phyloP scores from a whole-genome alignment of 2,797 vertebrate genomes.

The Pelobates cultripes region DNA sequence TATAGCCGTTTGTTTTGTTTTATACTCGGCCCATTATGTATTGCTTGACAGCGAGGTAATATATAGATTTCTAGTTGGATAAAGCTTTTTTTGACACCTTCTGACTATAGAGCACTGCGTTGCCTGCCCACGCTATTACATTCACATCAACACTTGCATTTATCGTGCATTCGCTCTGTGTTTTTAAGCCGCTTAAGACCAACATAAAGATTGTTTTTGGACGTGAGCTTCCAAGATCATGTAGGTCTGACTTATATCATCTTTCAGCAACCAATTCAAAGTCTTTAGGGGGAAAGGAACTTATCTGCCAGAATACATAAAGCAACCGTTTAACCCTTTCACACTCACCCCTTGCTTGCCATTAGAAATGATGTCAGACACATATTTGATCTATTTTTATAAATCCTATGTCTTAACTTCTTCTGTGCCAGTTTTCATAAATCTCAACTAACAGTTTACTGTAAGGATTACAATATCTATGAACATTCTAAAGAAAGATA shows the following conservation, averaged over 20 bases:
- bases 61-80: not conserved
- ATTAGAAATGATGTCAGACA: too few relatives aligned
- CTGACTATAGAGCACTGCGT: not conserved
- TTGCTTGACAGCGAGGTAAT: not conserved
- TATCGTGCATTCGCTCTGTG: not conserved
- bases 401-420: too few relatives aligned
- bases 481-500: too few relatives aligned
- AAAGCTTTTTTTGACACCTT: not conserved
- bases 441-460: too few relatives aligned
- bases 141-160: slow-evolving; percentile 15
- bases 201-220: slow-evolving; percentile 28
- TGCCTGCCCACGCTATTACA: not conserved
- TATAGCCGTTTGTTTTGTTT: not conserved
- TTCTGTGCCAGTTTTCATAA: too few relatives aligned
- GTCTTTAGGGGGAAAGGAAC: not conserved
- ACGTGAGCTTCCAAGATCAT: not conserved
- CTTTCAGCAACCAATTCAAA: not conserved
- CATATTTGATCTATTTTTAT: too few relatives aligned
- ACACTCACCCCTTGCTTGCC: not conserved
- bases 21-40: not conserved
- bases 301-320: not conserved
- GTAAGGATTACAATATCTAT: too few relatives aligned
- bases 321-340: not conserved
- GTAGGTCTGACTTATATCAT: not conserved
- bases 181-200: not conserved